phyloP scores from a whole-genome alignment of 2,888 invertebrate species.

The Bellardia bayeri region DNA sequence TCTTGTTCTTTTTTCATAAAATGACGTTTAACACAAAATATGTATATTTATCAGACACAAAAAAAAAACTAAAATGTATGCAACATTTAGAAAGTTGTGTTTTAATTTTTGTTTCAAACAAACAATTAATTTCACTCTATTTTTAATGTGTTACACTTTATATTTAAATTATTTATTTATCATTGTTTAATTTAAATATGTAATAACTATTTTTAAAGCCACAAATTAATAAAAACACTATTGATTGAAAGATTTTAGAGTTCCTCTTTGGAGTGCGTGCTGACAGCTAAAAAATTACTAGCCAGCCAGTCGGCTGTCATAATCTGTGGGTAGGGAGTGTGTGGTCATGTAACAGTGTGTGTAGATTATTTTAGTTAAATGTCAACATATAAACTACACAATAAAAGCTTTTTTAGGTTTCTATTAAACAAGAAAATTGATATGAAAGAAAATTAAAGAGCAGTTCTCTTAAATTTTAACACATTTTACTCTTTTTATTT shows the following conservation, averaged over 20 bases:
- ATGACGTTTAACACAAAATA: conserved; percentile 31
- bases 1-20: conserved; percentile 6
- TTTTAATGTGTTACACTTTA: not conserved
- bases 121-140: not conserved
- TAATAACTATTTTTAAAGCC: not conserved
- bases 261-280: conserved; percentile 42
- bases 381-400: not conserved
- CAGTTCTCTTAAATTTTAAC: not conserved
- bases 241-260: conserved; percentile 50
- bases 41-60: conserved; percentile 15
- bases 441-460: not conserved
- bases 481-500: not conserved
- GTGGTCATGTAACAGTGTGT: not conserved
- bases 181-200: not conserved
- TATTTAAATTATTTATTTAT: conserved; percentile 7
- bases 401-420: conserved; percentile 4
- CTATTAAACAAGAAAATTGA: not conserved
- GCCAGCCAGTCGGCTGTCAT: conserved; percentile 46
- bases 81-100: conserved; percentile 23
- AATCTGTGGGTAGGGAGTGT: not conserved
- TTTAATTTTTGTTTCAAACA: not conserved
- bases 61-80: not conserved
- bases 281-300: conserved; percentile 56
- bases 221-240: conserved; percentile 10
- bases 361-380: not conserved